Base-by-base conservation (phyloP, 1,140 invertebrate species). In the Pseudobourletiella spinata region DNA sequence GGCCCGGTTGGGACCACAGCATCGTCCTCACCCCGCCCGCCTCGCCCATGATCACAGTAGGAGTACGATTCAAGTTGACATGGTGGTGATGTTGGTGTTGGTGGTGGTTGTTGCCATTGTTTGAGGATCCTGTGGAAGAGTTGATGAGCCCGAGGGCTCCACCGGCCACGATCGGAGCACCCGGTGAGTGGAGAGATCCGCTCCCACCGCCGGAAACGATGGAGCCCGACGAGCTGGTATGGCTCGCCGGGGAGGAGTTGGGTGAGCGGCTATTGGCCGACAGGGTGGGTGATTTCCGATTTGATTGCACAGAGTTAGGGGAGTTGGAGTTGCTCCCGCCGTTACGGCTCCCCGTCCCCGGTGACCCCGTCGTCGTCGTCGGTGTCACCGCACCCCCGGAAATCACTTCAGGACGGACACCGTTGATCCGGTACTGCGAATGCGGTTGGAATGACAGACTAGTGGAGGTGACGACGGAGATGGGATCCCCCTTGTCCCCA, bases 21-120 rank as follows among this genome's bases (percentile, higher is more conserved):
- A 92, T 92, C 35, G 90, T 92, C 52, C 89, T 79, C 0, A 92
- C 89, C 15, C 89, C 89, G 32, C 89, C 90, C 3, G 88, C 88
- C 74, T 92, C 89, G 3, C 65, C 65, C 65, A 67, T 91, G 60
- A 90, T 88, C 59, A 90, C 88, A 11, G 87, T 88, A 4, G 89
- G 88, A n/a, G 88, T 85, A 62, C 64, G 48, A 30, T 69, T 70
- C 59, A 68, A 32, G 57, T 68, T 68, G 43, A 66, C 66, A 59
- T 66, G 69, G 46, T 70, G 64, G 29, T 67, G 65, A 42, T 64
- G 48, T n/a, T n/a, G n/a, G n/a, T n/a, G n/a, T n/a, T n/a, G n/a
- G 39, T 30, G 59, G 50, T 6, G n/a, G 11, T 18, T 24, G 30
- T 3, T 18, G 2, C 59, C 50, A 35, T n/a, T n/a, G 28, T 46